Evolutionary conservation across 2,797 vertebrate genomes (phyloP).

Genomic region (Catostomus latipinnis): DNA sequence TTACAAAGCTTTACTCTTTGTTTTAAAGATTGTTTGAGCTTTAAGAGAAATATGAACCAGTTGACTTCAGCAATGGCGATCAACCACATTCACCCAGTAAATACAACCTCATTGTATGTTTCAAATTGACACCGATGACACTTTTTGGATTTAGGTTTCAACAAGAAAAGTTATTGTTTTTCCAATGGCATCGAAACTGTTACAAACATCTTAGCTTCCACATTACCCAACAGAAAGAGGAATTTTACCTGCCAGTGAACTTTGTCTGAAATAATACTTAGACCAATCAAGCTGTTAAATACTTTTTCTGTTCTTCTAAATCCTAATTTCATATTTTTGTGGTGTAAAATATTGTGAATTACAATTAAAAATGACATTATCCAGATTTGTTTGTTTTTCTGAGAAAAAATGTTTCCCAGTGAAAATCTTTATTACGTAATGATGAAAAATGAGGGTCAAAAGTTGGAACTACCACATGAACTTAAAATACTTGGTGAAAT

Average conservation of each 20-base stretch:
- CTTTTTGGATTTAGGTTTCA: conserved; percentile 14
- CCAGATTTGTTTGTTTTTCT: conserved; percentile 21
- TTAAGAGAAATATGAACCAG: conserved; percentile 44
- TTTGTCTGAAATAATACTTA: conserved; percentile 42
- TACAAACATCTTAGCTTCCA: conserved; percentile 58
- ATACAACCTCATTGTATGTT: conserved; percentile 16
- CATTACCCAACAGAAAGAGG: conserved; percentile 25
- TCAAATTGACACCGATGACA: conserved; percentile 13
- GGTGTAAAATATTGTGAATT: conserved; percentile 81
- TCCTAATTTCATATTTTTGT: conserved; percentile 73
- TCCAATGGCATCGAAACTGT: conserved; percentile 57
- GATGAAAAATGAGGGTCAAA: background rate
- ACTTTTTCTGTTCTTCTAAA: conserved; percentile 67
- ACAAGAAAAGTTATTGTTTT: conserved; percentile 34
- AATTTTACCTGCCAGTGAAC: conserved; percentile 14
- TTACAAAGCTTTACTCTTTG: conserved; percentile 61
- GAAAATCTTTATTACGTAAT: conserved; percentile 26
- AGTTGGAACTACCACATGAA: background rate
- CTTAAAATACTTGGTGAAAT: background rate
- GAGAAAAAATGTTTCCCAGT: conserved; percentile 17
- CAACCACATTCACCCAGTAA: conserved; percentile 58
- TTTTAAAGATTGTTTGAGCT: conserved; percentile 50
- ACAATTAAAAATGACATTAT: conserved; percentile 72
- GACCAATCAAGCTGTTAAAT: conserved; percentile 61
- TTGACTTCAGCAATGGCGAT: conserved; percentile 55